Evolutionary conservation across 2,888 invertebrate genomes (phyloP).

Genomic region (Xestia rhomboidea): DNA sequence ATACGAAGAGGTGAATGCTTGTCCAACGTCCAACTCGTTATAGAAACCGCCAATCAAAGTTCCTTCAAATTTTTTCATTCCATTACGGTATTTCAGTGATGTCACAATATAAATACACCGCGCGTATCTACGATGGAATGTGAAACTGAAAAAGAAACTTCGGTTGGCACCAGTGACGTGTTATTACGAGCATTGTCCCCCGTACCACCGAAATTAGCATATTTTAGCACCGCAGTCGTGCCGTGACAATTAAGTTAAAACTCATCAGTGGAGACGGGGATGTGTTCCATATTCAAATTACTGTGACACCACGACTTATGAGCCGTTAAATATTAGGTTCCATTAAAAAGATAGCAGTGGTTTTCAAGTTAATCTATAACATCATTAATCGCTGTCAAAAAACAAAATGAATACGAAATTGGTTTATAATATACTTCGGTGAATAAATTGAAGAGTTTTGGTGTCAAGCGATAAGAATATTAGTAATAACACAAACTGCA

Average conservation of each 20-base stretch:
- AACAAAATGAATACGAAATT: slow-evolving; percentile 44
- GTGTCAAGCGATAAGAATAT: slow-evolving; percentile 63
- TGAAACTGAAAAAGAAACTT: slow-evolving; percentile 55
- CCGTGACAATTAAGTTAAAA: slow-evolving; percentile 44
- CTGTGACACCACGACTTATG: slow-evolving; percentile 46
- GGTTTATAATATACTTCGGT: slow-evolving; percentile 44
- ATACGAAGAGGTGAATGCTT: slow-evolving; percentile 98
- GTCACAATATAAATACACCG: slow-evolving; percentile 23
- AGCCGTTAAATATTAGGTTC: slow-evolving; percentile 35
- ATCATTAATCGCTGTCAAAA: slow-evolving; percentile 51
- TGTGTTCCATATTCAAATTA: slow-evolving; percentile 50
- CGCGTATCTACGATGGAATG: slow-evolving; percentile 57
- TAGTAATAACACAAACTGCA: slow-evolving; percentile 60
- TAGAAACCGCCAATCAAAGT: slow-evolving; percentile 48
- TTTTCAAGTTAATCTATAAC: slow-evolving; percentile 39
- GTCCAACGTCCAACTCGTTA: slow-evolving; percentile 66
- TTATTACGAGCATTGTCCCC: slow-evolving; percentile 58
- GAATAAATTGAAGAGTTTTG: slow-evolving; percentile 45
- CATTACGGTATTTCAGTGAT: slow-evolving; percentile 44
- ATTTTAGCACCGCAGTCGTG: slow-evolving; percentile 52
- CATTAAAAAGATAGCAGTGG: slow-evolving; percentile 38
- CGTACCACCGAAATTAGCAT: slow-evolving; percentile 43
- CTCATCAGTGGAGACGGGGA: slow-evolving; percentile 41
- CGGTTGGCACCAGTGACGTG: slow-evolving; percentile 52
- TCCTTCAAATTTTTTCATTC: slow-evolving; percentile 47